Evolutionary conservation across 2,888 invertebrate genomes (phyloP).

Genomic region (Brachyopa scutellaris): DNA sequence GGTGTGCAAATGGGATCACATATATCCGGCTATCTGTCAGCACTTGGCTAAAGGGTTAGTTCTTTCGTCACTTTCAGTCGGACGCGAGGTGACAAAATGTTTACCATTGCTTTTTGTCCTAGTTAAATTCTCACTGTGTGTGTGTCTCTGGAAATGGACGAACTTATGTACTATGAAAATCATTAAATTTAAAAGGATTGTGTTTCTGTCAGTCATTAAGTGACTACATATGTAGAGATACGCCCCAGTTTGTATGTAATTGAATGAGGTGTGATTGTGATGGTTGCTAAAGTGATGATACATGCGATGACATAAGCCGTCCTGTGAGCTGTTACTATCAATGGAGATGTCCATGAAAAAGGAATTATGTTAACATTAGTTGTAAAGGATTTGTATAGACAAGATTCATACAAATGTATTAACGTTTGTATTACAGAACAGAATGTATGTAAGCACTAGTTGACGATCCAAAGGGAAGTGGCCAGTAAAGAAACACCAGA

Average conservation of each 20-base stretch:
- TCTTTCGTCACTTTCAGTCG: slow-evolving; percentile 37
- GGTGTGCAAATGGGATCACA: slow-evolving; percentile 51
- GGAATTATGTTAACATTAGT: no score
- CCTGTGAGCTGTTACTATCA: background rate
- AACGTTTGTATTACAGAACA: background rate
- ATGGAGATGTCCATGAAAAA: slow-evolving; percentile 1
- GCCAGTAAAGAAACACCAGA: no score
- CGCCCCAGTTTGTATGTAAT: slow-evolving; percentile 3
- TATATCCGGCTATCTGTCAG: slow-evolving; percentile 59
- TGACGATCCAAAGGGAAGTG: no score
- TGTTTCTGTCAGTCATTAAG: slow-evolving; percentile 26
- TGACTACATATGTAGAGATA: background rate
- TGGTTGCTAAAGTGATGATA: slow-evolving; percentile 10
- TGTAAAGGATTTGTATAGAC: no score
- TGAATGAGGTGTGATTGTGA: slow-evolving; percentile 20
- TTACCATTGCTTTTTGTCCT: background rate
- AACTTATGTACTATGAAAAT: slow-evolving; percentile 40
- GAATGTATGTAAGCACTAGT: no score
- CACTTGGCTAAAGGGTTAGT: slow-evolving; percentile 56
- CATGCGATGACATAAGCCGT: slow-evolving; percentile 15
- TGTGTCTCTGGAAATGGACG: background rate
- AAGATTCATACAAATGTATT: no score
- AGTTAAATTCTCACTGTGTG: background rate
- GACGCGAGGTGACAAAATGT: slow-evolving; percentile 9
- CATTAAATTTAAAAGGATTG: slow-evolving; percentile 33